Conservation (phyloP, 2,888 invertebrate species). For the Argyresthia albistria region DNA sequence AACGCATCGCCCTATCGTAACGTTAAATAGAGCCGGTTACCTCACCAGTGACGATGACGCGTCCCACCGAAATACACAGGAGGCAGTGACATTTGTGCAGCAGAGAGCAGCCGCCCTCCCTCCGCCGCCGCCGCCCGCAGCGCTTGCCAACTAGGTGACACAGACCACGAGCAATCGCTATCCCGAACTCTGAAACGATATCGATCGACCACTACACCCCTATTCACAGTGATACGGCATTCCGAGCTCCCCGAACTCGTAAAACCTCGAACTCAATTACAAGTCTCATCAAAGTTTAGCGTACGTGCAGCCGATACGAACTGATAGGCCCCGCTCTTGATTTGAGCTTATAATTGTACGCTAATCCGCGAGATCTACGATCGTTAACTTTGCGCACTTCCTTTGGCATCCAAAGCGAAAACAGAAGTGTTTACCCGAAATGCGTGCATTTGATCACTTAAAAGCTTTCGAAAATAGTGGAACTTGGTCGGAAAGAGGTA, state of each 20-base stretch:
- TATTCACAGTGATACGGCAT: not conserved
- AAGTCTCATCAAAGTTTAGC: not conserved
- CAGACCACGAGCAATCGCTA: not conserved
- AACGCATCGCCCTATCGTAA: conserved; percentile 2
- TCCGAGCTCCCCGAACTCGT: not conserved
- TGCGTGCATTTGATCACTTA: conserved; percentile 9
- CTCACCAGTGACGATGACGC: conserved; percentile 28
- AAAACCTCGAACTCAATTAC: not conserved
- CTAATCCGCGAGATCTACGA: not conserved
- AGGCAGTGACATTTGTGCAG: conserved; percentile 23
- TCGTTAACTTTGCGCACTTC: conserved; percentile 2
- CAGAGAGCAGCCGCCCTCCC: conserved; percentile 4
- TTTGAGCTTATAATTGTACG: not conserved
- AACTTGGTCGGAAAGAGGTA: conserved; percentile 14
- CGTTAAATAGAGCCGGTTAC: not conserved
- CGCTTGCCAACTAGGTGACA: conserved; percentile 49
- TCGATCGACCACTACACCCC: not conserved
- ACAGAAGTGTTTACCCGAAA: not conserved
- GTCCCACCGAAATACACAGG: conserved; percentile 37
- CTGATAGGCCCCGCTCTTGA: not conserved
- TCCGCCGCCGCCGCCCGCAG: not conserved
- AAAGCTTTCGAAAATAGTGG: conserved; percentile 9
- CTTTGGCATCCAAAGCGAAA: not conserved
- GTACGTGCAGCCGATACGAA: not conserved
- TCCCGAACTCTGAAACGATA: not conserved